A percentile compares a stretch with the other conserved stretches of the same genome.
These are phyloP conservation scores for Hydrocynus forskahlii DNA, from an alignment of 2,797 vertebrate genomes.

Conservation along the genomic window DNA sequence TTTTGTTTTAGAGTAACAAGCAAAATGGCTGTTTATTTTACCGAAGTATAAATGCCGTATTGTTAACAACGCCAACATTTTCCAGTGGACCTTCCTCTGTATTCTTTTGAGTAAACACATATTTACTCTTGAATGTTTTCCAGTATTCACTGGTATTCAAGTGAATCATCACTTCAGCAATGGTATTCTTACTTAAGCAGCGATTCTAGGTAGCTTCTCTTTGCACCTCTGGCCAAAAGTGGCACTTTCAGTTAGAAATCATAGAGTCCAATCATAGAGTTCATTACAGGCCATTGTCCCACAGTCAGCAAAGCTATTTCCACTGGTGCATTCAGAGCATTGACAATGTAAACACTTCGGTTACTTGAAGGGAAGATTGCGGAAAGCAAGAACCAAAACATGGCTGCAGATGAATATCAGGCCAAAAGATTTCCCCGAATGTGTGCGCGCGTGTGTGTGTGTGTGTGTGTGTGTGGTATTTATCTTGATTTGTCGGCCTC, in stretches of 20 bases:
- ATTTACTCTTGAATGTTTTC: neutral
- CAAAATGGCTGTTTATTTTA: too few relatives aligned
- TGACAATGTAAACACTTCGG: neutral
- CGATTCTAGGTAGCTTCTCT: neutral
- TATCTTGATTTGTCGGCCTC: neutral
- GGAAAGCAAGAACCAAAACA: conserved; percentile 31
- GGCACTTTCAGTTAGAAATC: neutral
- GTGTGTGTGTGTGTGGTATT: neutral
- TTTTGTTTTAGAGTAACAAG: too few relatives aligned
- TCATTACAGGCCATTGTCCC: conserved; percentile 29
- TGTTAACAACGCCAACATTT: too few relatives aligned
- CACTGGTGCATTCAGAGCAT: neutral
- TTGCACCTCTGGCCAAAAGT: too few relatives aligned
- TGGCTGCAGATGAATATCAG: conserved; percentile 1
- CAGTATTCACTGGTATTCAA: neutral
- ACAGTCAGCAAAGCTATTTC: conserved; percentile 15
- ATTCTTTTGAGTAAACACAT: neutral
- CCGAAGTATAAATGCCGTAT: too few relatives aligned
- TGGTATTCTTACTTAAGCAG: neutral
- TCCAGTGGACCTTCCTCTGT: too few relatives aligned
- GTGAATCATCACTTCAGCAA: neutral
- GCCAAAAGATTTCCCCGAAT: neutral
- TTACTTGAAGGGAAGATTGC: conserved; percentile 12
- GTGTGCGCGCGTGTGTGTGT: too few relatives aligned
- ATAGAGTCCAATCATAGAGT: neutral